A percentile compares a stretch with the other conserved stretches of the same genome.
Conservation (phyloP, 2,113 vertebrate species). For the Poeciliopsis retropinna region DNA sequence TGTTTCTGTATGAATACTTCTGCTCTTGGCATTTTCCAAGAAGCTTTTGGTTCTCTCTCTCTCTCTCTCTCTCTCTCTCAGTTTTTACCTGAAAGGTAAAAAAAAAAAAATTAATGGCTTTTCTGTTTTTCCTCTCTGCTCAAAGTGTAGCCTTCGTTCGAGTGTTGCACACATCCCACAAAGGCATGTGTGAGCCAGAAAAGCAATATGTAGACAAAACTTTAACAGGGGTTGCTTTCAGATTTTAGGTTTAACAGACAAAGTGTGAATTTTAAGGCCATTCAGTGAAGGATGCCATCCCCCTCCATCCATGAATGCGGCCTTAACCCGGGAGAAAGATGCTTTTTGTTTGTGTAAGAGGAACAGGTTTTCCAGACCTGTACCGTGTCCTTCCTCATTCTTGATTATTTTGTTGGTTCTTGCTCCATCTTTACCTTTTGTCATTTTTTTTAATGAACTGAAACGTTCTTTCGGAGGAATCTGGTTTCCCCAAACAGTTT, state of each 20-base stretch:
- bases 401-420: constrained; percentile 25
- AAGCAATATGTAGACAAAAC: constrained; percentile 21
- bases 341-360: constrained; percentile 29
- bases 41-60: constrained; percentile 11
- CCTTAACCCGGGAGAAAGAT: constrained; percentile 49
- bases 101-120: constrained; percentile 29
- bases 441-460: constrained; percentile 7
- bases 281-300: constrained; percentile 46
- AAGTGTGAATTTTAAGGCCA: constrained; percentile 56
- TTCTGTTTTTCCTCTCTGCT: constrained; percentile 12
- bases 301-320: constrained; percentile 4
- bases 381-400: constrained; percentile 20
- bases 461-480: constrained; percentile 19
- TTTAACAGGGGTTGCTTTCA: constrained; percentile 50
- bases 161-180: constrained; percentile 38
- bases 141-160: constrained; percentile 47
- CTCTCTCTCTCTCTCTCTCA: neutral
- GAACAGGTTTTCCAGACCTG: constrained; percentile 1
- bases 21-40: neutral
- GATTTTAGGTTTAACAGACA: constrained; percentile 34
- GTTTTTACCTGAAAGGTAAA: constrained; percentile 22
- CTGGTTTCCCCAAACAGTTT: constrained; percentile 32
- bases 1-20: constrained; percentile 21
- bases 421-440: constrained; percentile 9
- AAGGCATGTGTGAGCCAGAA: constrained; percentile 41